These are phyloP conservation scores for Sebastes trivittatus DNA, from an alignment of 2,797 vertebrate genomes.

Conservation along the genomic window DNA sequence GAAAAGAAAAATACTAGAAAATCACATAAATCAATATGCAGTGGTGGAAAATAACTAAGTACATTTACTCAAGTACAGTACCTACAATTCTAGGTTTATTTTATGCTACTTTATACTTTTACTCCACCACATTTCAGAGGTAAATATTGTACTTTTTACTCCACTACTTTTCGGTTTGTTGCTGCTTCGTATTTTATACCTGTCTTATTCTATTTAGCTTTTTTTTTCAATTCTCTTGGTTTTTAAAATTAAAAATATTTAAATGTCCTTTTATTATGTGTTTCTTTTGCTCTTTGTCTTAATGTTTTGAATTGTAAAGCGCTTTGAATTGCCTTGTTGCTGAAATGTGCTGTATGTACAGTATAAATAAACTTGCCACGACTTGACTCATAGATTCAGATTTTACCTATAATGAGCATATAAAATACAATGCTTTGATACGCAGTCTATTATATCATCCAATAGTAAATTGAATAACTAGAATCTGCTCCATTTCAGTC, in stretches of 20 bases:
- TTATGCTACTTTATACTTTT: background rate
- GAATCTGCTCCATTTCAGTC: background rate
- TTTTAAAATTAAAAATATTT: too few species aligned
- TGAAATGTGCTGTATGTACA: too few species aligned
- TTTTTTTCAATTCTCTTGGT: too few species aligned
- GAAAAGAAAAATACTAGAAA: background rate
- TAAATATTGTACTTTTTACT: background rate
- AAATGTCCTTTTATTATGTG: too few species aligned
- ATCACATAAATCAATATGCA: background rate
- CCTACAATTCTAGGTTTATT: background rate
- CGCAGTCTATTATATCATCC: background rate
- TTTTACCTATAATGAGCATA: background rate
- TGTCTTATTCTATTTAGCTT: too few species aligned
- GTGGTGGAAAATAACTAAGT: background rate
- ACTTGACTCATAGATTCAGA: background rate
- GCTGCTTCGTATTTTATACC: too few species aligned
- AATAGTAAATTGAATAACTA: background rate
- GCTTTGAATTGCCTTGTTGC: too few species aligned
- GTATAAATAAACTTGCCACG: too few species aligned
- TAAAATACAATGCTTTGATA: background rate
- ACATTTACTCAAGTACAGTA: background rate
- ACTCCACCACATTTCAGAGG: background rate
- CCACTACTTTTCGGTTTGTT: background rate
- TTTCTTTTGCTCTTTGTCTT: too few species aligned
- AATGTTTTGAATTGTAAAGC: too few species aligned